phyloP scores from a whole-genome alignment of 2,797 vertebrate species.

The Catamblyrhynchus diadema region DNA sequence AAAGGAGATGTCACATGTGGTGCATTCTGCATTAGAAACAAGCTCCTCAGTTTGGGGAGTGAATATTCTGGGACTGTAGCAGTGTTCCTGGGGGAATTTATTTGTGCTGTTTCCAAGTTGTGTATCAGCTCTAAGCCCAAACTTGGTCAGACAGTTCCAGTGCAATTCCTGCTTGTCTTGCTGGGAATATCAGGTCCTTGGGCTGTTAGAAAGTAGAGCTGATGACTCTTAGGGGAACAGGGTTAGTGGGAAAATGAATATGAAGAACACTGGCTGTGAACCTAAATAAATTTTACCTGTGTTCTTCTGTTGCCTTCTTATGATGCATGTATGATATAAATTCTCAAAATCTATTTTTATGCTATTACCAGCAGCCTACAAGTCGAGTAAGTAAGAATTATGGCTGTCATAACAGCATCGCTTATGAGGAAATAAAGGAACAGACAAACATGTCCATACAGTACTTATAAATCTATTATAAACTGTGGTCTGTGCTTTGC shows the following conservation, averaged over 20 bases:
- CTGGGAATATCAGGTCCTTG: neutral
- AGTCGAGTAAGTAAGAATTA: slow-evolving; percentile 78
- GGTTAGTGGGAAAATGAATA: neutral
- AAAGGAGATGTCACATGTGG: neutral
- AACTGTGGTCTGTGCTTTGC: slow-evolving; percentile 20
- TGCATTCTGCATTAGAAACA: neutral
- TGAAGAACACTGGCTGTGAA: neutral
- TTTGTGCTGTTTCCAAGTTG: neutral
- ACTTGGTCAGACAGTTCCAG: neutral
- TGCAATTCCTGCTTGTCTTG: neutral
- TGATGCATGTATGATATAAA: slow-evolving; percentile 76
- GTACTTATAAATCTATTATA: slow-evolving; percentile 72
- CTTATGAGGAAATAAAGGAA: slow-evolving; percentile 73
- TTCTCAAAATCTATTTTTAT: slow-evolving; percentile 79
- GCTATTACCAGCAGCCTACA: slow-evolving; percentile 74
- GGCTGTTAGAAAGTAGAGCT: neutral
- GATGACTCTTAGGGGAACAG: neutral
- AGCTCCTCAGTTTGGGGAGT: neutral
- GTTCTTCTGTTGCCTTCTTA: slow-evolving; percentile 49
- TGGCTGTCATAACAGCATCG: slow-evolving; percentile 69
- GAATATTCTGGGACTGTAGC: neutral
- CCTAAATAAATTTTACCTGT: slow-evolving; percentile 67
- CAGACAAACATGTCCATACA: slow-evolving; percentile 70
- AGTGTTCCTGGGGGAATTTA: neutral
- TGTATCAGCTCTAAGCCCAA: neutral